Conservation (phyloP, 1,140 invertebrate species). For the Macrotrachela quadricornifera region DNA sequence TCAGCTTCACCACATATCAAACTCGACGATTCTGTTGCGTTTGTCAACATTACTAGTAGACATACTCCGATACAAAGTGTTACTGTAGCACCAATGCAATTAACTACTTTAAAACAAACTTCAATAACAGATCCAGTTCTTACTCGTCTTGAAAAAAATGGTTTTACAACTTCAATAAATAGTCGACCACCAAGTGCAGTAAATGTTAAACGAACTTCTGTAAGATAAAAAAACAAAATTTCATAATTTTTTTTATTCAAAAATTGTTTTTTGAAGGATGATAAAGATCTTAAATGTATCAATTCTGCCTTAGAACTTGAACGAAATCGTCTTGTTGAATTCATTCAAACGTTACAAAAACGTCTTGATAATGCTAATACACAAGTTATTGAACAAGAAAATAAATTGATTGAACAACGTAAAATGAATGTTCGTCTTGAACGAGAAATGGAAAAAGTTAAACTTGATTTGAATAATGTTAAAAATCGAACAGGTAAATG, state of each 20-base stretch:
- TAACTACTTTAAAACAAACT: too few species aligned
- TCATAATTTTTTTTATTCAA: conserved; percentile 6
- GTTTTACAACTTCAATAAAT: too few species aligned
- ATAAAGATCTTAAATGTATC: conserved; percentile 19
- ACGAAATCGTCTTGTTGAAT: conserved; percentile 20
- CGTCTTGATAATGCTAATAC: conserved; percentile 15
- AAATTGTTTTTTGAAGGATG: conserved; percentile 4
- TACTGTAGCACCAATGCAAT: too few species aligned
- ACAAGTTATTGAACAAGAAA: conserved; percentile 15
- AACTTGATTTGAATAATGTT: conserved; percentile 13
- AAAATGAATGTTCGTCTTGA: conserved; percentile 19
- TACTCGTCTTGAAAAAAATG: too few species aligned
- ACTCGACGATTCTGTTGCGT: too few species aligned
- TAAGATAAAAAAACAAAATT: conserved; percentile 10
- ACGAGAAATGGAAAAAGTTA: conserved; percentile 22
- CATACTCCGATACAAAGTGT: too few species aligned
- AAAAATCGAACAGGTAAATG: conserved; percentile 11
- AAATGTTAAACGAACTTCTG: background rate
- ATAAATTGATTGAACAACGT: conserved; percentile 17
- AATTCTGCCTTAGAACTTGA: conserved; percentile 20
- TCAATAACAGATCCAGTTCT: too few species aligned
- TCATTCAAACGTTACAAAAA: conserved; percentile 20
- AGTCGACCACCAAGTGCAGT: background rate
- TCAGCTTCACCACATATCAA: too few species aligned
- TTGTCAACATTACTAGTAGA: too few species aligned